Conservation (phyloP, 1,140 invertebrate genomes). For the Zaprionus africanus region DNA sequence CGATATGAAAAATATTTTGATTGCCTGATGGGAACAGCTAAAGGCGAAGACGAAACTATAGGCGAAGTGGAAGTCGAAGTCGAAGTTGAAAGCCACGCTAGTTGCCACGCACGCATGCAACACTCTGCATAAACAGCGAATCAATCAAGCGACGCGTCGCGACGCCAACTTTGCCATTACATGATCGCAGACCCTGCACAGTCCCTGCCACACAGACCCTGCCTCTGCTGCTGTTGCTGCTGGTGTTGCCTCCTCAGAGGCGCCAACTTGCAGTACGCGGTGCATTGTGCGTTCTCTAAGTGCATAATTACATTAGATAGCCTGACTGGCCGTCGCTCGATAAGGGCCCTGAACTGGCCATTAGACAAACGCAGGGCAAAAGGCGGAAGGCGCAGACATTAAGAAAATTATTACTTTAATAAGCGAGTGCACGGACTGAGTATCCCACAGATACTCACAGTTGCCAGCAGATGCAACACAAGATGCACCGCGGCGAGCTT, state of each 20-base stretch:
- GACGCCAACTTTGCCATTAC: conserved; percentile 26
- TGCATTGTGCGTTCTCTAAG: conserved; percentile 37
- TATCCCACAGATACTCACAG: conserved; percentile 28
- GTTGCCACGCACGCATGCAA: conserved; percentile 51
- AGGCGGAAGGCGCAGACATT: conserved; percentile 43
- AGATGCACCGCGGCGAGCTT: conserved; percentile 31
- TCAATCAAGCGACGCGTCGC: conserved; percentile 61
- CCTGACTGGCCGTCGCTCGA: conserved; percentile 34
- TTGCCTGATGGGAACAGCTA: conserved; percentile 35
- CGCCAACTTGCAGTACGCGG: neutral
- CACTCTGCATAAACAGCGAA: conserved; percentile 46
- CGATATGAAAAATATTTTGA: conserved; percentile 64
- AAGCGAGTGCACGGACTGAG: conserved; percentile 21
- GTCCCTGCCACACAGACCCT: too few relatives aligned
- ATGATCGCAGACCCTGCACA: conserved; percentile 12
- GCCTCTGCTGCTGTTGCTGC: too few relatives aligned
- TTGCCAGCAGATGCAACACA: conserved; percentile 24
- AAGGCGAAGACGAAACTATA: neutral
- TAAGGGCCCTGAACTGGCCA: conserved; percentile 36
- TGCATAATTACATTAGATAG: conserved; percentile 66
- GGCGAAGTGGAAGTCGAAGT: neutral
- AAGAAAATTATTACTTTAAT: conserved; percentile 43
- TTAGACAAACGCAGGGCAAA: conserved; percentile 65
- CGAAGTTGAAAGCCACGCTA: conserved; percentile 1
- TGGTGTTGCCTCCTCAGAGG: conserved; percentile 9